These are phyloP conservation scores for Agrochola lychnidis DNA, from an alignment of 2,888 invertebrate species.

Conservation along the genomic window DNA sequence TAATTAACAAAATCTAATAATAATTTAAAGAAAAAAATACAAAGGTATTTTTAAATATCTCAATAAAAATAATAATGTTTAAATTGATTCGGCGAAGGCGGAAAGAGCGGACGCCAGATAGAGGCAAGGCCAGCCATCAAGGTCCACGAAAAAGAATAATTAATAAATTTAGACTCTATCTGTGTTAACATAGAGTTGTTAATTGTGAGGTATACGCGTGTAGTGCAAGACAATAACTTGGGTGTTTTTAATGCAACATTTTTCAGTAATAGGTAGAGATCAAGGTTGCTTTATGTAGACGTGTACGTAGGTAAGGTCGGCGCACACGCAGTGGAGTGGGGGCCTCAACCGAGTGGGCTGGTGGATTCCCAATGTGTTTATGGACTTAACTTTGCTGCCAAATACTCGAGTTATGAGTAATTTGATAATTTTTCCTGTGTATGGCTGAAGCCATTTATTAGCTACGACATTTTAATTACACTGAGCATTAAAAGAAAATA, in stretches of 20 bases:
- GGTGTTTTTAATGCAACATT: slow-evolving; percentile 88
- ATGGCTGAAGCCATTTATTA: slow-evolving; percentile 17
- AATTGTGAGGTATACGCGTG: slow-evolving; percentile 64
- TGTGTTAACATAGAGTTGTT: slow-evolving; percentile 67
- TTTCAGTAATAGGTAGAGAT: slow-evolving; percentile 89
- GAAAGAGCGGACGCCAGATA: slow-evolving; percentile 89
- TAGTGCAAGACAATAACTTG: slow-evolving; percentile 85
- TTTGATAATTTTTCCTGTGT: slow-evolving; percentile 27
- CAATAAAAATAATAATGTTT: slow-evolving; percentile 85
- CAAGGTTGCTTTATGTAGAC: slow-evolving; percentile 79
- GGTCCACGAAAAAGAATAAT: slow-evolving; percentile 78
- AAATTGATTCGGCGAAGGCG: slow-evolving; percentile 89
- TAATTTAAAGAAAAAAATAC: slow-evolving; percentile 51
- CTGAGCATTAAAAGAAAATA: slow-evolving; percentile 23
- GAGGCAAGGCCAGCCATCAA: slow-evolving; percentile 87
- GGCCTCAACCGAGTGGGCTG: slow-evolving; percentile 30
- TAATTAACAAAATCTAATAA: slow-evolving; percentile 28
- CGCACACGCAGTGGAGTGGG: slow-evolving; percentile 48
- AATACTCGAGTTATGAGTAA: slow-evolving; percentile 44
- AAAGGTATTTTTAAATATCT: slow-evolving; percentile 71
- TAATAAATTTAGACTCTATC: slow-evolving; percentile 71
- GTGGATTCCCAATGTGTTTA: slow-evolving; percentile 46
- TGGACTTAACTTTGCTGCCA: slow-evolving; percentile 46
- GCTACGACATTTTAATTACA: slow-evolving; percentile 13
- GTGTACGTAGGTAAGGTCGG: slow-evolving; percentile 68